Evolutionary conservation across 2,113 vertebrate genomes (phyloP).

Genomic region (Columba janthina): DNA sequence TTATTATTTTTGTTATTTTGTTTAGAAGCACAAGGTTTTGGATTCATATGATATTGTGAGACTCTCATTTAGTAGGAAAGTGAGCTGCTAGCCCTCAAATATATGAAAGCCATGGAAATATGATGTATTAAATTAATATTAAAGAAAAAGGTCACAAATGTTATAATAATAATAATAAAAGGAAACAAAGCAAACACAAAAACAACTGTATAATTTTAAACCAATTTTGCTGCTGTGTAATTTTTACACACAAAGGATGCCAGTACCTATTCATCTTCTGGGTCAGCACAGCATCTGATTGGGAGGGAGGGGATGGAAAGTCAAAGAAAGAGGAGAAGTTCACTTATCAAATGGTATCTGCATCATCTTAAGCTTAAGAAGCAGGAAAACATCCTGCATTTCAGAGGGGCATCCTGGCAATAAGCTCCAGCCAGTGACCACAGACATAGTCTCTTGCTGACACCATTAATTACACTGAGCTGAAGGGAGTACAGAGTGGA

Average conservation of each 20-base stretch:
- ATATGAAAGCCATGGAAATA: neutral
- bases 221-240: neutral
- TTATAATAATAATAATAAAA: neutral
- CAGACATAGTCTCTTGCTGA: fast-evolving
- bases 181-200: neutral
- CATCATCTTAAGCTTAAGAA: neutral
- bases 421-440: neutral
- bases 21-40: neutral
- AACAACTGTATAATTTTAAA: neutral
- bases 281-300: neutral
- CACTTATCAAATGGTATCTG: neutral
- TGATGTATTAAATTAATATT: neutral
- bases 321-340: neutral
- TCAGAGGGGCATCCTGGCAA: neutral
- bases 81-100: neutral
- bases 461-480: neutral
- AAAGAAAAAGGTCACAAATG: neutral
- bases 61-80: neutral
- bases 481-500: neutral
- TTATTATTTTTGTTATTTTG: neutral
- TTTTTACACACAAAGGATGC: neutral
- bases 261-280: neutral
- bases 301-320: neutral
- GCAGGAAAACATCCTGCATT: neutral
- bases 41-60: neutral